A percentile compares a stretch with the other conserved stretches of the same genome.
Evolutionary conservation across 1,140 invertebrate species (phyloP).

Genomic region (Diuraphis noxia): DNA sequence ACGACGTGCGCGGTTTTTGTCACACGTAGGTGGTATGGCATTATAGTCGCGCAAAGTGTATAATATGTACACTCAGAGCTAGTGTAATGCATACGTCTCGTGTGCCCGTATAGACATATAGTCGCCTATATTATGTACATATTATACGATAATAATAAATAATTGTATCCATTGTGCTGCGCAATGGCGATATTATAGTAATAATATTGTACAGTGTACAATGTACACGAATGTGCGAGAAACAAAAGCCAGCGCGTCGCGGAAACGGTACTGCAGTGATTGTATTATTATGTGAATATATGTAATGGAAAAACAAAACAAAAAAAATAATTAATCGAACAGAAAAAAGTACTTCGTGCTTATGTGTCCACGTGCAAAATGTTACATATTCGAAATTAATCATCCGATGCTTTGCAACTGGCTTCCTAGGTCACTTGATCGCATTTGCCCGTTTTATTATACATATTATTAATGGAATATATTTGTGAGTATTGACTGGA

Average conservation of each 20-base stretch:
- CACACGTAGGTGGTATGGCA: neutral
- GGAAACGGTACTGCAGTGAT: neutral
- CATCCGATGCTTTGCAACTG: no score
- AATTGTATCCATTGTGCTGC: neutral
- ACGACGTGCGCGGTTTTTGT: neutral
- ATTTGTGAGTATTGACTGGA: no score
- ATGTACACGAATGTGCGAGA: neutral
- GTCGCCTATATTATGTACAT: no score
- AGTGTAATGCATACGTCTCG: neutral
- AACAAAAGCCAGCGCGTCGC: neutral
- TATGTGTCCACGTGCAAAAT: no score
- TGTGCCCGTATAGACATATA: neutral
- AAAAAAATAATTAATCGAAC: neutral
- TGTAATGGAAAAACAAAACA: neutral
- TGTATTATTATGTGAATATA: neutral
- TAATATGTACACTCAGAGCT: neutral
- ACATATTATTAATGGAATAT: no score
- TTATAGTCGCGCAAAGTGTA: neutral
- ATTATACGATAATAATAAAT: neutral
- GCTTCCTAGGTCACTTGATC: no score
- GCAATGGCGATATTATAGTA: neutral
- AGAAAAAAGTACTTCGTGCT: no score
- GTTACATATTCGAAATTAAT: no score
- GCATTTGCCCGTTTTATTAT: no score
- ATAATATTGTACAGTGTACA: no score